Evolutionary conservation across 2,888 invertebrate genomes (phyloP).

Genomic region (Phortica magna): DNA sequence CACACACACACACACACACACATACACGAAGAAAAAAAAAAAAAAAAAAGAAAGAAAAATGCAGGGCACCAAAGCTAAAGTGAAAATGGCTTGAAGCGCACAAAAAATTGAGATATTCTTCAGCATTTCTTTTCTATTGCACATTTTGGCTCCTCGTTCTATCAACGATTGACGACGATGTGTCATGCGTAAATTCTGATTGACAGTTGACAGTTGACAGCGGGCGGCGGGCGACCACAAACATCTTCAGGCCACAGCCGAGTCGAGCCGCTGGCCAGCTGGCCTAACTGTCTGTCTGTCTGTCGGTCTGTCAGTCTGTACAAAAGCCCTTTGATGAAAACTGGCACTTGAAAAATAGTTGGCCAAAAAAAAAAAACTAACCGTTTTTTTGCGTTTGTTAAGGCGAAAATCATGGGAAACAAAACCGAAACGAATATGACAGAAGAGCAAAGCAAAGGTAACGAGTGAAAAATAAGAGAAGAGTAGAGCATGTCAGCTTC

Average conservation of each 20-base stretch:
- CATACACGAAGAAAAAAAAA: neutral
- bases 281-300: too few relatives aligned
- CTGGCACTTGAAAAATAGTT: slow-evolving; percentile 24
- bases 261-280: neutral
- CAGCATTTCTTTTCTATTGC: neutral
- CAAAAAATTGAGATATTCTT: neutral
- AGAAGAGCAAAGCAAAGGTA: neutral
- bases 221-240: neutral
- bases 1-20: neutral
- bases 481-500: neutral
- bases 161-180: slow-evolving; percentile 9
- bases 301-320: too few relatives aligned
- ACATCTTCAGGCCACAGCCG: neutral
- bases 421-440: too few relatives aligned
- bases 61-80: neutral
- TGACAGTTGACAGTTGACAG: slow-evolving; percentile 9
- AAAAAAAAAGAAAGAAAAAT: neutral
- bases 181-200: slow-evolving; percentile 31
- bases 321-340: slow-evolving; percentile 9
- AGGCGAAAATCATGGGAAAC: too few relatives aligned
- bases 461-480: neutral
- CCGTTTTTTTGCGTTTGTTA: neutral
- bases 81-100: neutral
- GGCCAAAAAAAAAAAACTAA: neutral
- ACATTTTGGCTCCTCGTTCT: neutral